A percentile compares a stretch with the other conserved stretches of the same genome.
Conservation (phyloP, 2,888 invertebrate genomes). For the Sesia bembeciformis region DNA sequence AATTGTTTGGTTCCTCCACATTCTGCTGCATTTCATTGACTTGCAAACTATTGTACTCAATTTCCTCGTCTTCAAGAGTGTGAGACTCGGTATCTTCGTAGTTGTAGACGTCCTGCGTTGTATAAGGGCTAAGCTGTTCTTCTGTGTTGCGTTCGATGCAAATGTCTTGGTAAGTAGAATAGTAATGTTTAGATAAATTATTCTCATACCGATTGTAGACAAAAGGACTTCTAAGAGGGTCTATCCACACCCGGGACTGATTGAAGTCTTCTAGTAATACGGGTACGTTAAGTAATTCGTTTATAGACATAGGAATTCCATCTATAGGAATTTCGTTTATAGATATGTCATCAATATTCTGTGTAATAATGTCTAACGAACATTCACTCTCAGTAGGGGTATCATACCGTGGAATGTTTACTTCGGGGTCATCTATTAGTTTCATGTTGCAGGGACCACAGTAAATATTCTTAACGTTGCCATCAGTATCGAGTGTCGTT, state of each 20-base stretch:
- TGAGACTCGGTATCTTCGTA: constrained; percentile 30
- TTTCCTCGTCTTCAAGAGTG: not conserved
- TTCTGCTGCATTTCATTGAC: constrained; percentile 16
- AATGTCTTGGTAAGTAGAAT: constrained; percentile 29
- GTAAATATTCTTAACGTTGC: constrained; percentile 40
- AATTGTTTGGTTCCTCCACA: constrained; percentile 5
- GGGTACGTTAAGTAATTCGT: too few relatives aligned
- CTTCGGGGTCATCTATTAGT: constrained; percentile 35
- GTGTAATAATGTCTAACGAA: too few relatives aligned
- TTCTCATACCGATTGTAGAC: constrained; percentile 45
- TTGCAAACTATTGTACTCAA: constrained; percentile 3
- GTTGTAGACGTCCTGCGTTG: constrained; percentile 52
- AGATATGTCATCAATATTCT: too few relatives aligned
- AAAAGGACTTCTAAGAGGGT: constrained; percentile 47
- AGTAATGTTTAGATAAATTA: constrained; percentile 23
- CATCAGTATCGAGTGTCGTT: constrained; percentile 41
- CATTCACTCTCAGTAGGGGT: constrained; percentile 8
- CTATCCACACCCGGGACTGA: constrained; percentile 57
- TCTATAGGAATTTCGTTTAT: too few relatives aligned
- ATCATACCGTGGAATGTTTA: constrained; percentile 13
- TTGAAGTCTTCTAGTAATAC: too few relatives aligned
- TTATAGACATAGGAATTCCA: too few relatives aligned
- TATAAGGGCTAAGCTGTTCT: constrained; percentile 48
- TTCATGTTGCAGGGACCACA: constrained; percentile 51
- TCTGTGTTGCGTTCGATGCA: constrained; percentile 34